Percentiles rank a stretch among this genome's conserved stretches.
These are phyloP conservation scores for Falco peregrinus DNA, from an alignment of 2,797 vertebrate genomes.

Conservation along the genomic window DNA sequence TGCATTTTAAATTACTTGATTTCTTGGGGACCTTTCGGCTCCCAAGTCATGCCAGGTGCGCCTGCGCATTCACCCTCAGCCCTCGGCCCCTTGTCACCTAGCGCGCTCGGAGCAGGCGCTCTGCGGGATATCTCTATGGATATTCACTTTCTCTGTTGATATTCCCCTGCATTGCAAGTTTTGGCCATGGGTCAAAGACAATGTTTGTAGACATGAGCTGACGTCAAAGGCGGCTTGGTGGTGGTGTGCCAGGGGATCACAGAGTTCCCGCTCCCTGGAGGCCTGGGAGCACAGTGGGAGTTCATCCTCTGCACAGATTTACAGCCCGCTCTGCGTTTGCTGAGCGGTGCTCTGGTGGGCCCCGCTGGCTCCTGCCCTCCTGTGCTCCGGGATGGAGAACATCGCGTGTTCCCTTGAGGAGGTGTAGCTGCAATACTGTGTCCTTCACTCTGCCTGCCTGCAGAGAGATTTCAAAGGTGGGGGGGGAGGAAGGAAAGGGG, in stretches of 20 bases:
- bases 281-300: not conserved
- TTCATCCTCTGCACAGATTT: not conserved
- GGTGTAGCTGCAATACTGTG: not conserved
- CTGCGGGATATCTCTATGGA: not conserved
- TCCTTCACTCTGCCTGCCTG: not conserved
- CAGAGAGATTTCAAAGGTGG: accelerated
- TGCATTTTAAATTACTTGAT: not conserved
- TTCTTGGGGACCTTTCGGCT: not conserved
- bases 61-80: not conserved
- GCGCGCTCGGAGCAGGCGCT: not conserved
- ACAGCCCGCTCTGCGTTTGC: accelerated
- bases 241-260: not conserved
- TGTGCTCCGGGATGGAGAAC: not conserved
- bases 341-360: not conserved
- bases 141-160: not conserved
- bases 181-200: constrained; percentile 29
- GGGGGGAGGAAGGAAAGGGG: not conserved
- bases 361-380: not conserved
- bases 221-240: not conserved
- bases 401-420: accelerated
- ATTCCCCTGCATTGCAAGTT: not conserved
- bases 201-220: not conserved
- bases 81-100: not conserved
- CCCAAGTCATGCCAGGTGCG: not conserved
- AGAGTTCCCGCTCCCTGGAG: not conserved